Base-by-base conservation (phyloP, 2,888 invertebrate genomes). In the Orchestes rusci region DNA sequence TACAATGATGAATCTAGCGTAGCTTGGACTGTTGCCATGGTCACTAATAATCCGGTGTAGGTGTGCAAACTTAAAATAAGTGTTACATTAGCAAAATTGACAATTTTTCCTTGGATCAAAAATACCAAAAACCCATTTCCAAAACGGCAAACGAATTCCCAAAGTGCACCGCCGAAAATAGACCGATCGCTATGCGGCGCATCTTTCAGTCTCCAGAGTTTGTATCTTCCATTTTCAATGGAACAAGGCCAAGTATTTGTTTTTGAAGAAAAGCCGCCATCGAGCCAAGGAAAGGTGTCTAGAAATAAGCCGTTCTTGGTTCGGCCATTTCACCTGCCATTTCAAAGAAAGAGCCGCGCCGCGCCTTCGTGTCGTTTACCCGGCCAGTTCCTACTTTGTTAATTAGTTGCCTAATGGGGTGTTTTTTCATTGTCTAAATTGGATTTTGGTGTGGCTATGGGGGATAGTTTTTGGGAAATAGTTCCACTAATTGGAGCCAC, bases 211-310 rank as follows among this genome's bases (percentile, higher is more conserved):
- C 36, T 36, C 19, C 17, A 34, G 35, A 31, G 20, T 41, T 41
- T 53, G 44, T 50, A 41, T 56, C 53, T 57, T 62, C 58, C 61
- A 60, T 64, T 63, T 64, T 60, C 59, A 57, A 59, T 63, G 64
- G 64, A 61, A 55, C 59, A 47, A 45, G 55, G 61, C 63, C 64
- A 64, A 63, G 53, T 58, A 57, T 57, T 43, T 31, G 50, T 47
- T 47, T n/a, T 43, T 43, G 35, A 37, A 43, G 31, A 42, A 42
- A 34, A 34, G 30, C 38, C 43, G 42, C 38, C 39, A 33, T 37
- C 39, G 31, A 31, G 56, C 52, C 54, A 8, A 56, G 57, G 56
- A 57, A 61, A 60, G 59, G 58, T 59, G 57, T 51, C 53, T 48
- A 51, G 10, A 54, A 54, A 54, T 53, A 55, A 47, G 43, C 13